Conservation (phyloP, 37 sponge, comb jelly and placozoan genomes). For the Cladorhizidae sp. region DNA sequence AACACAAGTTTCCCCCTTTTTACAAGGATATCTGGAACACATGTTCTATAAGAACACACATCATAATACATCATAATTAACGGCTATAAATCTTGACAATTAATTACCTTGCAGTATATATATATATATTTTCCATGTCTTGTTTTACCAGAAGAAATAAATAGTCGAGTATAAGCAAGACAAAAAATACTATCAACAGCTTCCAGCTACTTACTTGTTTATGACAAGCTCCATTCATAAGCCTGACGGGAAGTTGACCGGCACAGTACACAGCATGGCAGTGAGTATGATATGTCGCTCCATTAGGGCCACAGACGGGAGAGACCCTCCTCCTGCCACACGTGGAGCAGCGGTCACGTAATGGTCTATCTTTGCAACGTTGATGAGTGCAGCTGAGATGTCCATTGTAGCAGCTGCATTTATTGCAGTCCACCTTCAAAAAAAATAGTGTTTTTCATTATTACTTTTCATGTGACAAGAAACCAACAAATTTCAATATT, state of each 20-base stretch:
- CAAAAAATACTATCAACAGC: neutral
- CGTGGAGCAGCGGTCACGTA: neutral
- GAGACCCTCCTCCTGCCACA: neutral
- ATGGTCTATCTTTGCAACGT: neutral
- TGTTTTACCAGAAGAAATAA: no score
- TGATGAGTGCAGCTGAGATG: conserved; percentile 16
- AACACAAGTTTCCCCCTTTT: conserved; percentile 27
- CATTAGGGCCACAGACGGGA: conserved; percentile 49
- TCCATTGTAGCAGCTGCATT: conserved; percentile 51
- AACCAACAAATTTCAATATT: no score
- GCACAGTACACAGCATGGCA: conserved; percentile 47
- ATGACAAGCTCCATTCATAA: conserved; percentile 22
- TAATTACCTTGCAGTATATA: no score
- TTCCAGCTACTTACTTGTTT: conserved; percentile 4
- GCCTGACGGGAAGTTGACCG: conserved; percentile 14
- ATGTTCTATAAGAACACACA: conserved; percentile 27
- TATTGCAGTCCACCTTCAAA: conserved; percentile 34
- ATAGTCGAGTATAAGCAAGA: no score
- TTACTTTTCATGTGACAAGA: no score
- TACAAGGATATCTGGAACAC: conserved; percentile 41
- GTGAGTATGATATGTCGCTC: conserved; percentile 31
- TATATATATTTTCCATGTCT: neutral
- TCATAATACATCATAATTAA: neutral
- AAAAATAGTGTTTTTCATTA: no score
- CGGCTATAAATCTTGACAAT: neutral